phyloP scores from a whole-genome alignment of 2,888 invertebrate species.

The Oxyteleia sp. region DNA sequence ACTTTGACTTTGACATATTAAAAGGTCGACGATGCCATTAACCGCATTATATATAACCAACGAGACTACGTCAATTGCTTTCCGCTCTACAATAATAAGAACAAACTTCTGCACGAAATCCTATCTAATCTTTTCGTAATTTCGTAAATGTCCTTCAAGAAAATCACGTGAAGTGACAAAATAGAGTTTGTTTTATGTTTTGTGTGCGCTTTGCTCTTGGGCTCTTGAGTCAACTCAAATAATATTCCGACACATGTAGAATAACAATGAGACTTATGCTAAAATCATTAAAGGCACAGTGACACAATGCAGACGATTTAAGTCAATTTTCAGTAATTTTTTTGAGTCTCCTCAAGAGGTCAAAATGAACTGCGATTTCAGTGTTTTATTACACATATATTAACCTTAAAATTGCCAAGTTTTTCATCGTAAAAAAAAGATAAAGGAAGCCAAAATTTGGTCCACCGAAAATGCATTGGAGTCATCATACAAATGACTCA shows the following conservation, averaged over 20 bases:
- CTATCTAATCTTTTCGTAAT: constrained; percentile 33
- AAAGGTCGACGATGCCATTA: constrained; percentile 23
- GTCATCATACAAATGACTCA: no score
- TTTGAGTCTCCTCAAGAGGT: no score
- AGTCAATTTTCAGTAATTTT: no score
- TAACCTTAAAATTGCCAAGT: no score
- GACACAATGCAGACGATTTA: no score
- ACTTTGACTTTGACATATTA: constrained; percentile 27
- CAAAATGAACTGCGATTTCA: no score
- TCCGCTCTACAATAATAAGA: neutral
- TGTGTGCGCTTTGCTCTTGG: constrained; percentile 4
- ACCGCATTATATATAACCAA: constrained; percentile 7
- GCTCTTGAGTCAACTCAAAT: constrained; percentile 13
- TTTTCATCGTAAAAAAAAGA: no score
- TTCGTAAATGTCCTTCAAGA: constrained; percentile 12
- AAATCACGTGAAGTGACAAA: constrained; percentile 1
- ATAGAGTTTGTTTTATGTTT: constrained; percentile 5
- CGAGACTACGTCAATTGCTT: constrained; percentile 11
- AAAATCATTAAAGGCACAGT: no score
- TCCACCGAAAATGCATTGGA: no score
- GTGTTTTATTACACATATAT: no score
- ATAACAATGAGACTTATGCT: constrained; percentile 41
- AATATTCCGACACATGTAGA: constrained; percentile 21
- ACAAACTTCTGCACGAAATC: neutral
- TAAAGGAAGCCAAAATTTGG: no score